Evolutionary conservation across 2,888 invertebrate genomes (phyloP).

Genomic region (Sturmia bella): DNA sequence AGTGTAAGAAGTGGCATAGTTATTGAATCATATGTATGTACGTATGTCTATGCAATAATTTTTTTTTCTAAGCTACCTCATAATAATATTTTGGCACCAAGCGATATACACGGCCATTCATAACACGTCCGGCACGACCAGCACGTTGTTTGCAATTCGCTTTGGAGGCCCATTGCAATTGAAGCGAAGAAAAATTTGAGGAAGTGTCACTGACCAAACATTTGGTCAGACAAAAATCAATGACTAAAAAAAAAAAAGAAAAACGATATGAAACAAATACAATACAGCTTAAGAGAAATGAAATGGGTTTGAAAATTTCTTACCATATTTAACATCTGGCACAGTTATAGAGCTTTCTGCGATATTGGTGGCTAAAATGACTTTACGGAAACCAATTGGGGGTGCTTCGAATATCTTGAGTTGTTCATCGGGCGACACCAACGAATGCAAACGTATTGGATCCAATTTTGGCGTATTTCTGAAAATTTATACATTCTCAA

Average conservation of each 20-base stretch:
- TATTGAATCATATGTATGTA: background rate
- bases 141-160: constrained; percentile 94
- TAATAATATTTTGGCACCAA: constrained; percentile 88
- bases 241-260: constrained; percentile 83
- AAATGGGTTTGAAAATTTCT: background rate
- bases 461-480: constrained; percentile 72
- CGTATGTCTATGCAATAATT: background rate
- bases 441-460: constrained; percentile 85
- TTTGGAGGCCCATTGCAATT: constrained; percentile 93
- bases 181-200: constrained; percentile 87
- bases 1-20: background rate
- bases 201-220: constrained; percentile 87
- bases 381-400: constrained; percentile 84
- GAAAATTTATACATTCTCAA: constrained; percentile 1
- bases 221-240: constrained; percentile 97
- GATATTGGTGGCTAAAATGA: constrained; percentile 94
- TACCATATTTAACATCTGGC: constrained; percentile 89
- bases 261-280: background rate
- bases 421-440: constrained; percentile 91
- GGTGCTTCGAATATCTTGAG: constrained; percentile 83
- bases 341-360: constrained; percentile 97
- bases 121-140: constrained; percentile 94
- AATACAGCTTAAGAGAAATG: background rate
- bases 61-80: constrained; percentile 72
- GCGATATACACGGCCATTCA: constrained; percentile 92